These are phyloP conservation scores for Plagodis dolabraria DNA, from an alignment of 2,888 invertebrate genomes.

Conservation along the genomic window DNA sequence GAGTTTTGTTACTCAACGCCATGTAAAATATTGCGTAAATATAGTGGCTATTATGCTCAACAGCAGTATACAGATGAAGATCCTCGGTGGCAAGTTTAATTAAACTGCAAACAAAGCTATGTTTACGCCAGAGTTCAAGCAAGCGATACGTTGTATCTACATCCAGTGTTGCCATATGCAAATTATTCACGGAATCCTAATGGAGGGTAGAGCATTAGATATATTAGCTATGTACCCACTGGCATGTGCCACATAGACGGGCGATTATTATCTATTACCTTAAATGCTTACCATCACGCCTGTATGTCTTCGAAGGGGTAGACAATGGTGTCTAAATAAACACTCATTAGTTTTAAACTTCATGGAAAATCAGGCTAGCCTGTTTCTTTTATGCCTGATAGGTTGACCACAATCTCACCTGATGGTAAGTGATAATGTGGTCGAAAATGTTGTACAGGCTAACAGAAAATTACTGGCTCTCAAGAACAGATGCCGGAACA, in stretches of 20 bases:
- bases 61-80: conserved; percentile 6
- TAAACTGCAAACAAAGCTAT: conserved; percentile 13
- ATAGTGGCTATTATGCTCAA: background rate
- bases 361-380: too few relatives aligned
- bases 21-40: background rate
- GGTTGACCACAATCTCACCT: too few relatives aligned
- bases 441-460: too few relatives aligned
- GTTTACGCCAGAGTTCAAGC: conserved; percentile 9
- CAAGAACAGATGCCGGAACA: too few relatives aligned
- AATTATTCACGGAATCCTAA: conserved; percentile 53
- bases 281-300: too few relatives aligned
- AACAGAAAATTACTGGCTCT: too few relatives aligned
- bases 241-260: conserved; percentile 8
- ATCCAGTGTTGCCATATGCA: conserved; percentile 49
- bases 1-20: too few relatives aligned
- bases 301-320: too few relatives aligned
- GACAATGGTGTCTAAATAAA: too few relatives aligned
- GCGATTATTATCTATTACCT: background rate
- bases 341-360: too few relatives aligned
- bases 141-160: conserved; percentile 16
- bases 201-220: conserved; percentile 41
- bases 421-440: too few relatives aligned
- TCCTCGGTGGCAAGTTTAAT: conserved; percentile 11
- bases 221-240: conserved; percentile 23
- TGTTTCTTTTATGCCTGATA: too few relatives aligned